These are phyloP conservation scores for Morpho helenor DNA, from an alignment of 2,888 invertebrate genomes.

Conservation along the genomic window DNA sequence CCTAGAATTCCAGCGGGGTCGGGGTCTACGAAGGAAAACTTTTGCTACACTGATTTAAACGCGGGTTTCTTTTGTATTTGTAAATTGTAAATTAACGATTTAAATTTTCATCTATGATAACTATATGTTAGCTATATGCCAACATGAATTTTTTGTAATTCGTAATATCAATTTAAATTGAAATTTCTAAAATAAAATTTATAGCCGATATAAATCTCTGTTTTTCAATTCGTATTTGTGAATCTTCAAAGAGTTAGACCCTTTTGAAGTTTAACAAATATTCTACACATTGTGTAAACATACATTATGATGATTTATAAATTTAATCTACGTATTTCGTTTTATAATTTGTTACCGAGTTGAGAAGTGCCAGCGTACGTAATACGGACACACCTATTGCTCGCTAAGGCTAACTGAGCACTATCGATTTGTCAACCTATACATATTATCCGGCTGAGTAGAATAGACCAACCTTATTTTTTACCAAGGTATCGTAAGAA, in stretches of 20 bases:
- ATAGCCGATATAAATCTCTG: neutral
- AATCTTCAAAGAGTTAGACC: constrained; percentile 2
- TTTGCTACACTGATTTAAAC: too few species aligned
- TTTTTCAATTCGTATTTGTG: neutral
- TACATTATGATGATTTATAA: constrained; percentile 7
- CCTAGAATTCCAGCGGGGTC: too few species aligned
- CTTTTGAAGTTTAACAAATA: neutral
- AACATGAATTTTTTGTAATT: too few species aligned
- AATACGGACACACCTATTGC: neutral
- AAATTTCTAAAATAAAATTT: neutral
- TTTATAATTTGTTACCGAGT: constrained; percentile 7
- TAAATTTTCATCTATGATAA: too few species aligned
- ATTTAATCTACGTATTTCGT: constrained; percentile 8
- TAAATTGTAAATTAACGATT: too few species aligned
- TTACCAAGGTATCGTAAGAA: too few species aligned
- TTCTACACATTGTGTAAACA: neutral
- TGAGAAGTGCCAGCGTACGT: constrained; percentile 1
- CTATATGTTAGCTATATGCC: too few species aligned
- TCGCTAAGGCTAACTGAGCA: neutral
- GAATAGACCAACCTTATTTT: too few species aligned
- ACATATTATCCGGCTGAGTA: too few species aligned
- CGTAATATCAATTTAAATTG: too few species aligned
- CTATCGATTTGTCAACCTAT: neutral
- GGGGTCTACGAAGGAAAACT: too few species aligned
- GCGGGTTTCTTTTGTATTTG: too few species aligned